phyloP scores from a whole-genome alignment of 2,888 invertebrate genomes.

The Metellina segmentata region DNA sequence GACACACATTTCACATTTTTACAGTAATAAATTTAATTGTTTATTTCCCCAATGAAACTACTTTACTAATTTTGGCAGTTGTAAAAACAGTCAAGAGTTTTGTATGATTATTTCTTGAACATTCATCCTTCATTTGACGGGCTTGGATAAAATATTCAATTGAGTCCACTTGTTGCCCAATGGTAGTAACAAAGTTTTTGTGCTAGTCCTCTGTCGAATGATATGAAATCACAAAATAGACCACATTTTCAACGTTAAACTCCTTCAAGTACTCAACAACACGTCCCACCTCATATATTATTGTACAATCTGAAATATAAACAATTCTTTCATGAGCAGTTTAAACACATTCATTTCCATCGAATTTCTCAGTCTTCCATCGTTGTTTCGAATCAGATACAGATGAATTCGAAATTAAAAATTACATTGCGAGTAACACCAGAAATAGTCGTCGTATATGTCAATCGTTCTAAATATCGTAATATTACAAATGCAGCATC shows the following conservation, averaged over 20 bases:
- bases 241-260: not conserved
- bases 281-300: not conserved
- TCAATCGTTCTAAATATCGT: no score
- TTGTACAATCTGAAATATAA: not conserved
- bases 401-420: no score
- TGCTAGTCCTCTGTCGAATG: not conserved
- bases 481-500: no score
- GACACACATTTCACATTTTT: not conserved
- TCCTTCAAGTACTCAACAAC: not conserved
- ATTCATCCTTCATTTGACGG: no score
- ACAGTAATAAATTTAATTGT: not conserved
- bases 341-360: no score
- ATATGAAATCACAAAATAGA: not conserved
- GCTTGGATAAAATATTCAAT: no score
- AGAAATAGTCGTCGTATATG: no score
- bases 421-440: no score
- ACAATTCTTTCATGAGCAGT: not conserved
- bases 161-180: no score
- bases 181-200: not conserved
- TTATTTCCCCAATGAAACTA: constrained; percentile 3
- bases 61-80: constrained; percentile 19
- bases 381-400: no score
- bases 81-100: constrained; percentile 23
- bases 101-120: no score
- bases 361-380: no score